Conservation (phyloP, 2,113 vertebrate genomes). For the Alectura lathami region DNA sequence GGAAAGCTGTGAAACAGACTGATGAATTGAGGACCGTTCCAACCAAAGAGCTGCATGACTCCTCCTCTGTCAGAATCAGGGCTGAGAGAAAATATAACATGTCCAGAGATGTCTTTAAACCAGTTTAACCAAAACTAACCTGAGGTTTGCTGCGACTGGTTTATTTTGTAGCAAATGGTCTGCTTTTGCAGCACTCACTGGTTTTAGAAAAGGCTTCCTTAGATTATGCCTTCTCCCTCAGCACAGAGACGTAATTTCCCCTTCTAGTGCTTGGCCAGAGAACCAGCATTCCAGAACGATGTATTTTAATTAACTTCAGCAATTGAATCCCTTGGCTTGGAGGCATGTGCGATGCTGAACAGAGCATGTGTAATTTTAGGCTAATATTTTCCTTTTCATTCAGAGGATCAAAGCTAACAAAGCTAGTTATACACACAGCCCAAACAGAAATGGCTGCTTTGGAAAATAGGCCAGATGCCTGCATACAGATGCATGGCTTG, state of each 20-base stretch:
- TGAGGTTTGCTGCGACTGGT: neutral
- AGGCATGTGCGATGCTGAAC: slow-evolving; percentile 1
- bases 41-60: neutral
- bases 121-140: neutral
- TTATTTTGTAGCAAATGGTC: neutral
- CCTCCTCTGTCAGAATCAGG: neutral
- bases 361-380: slow-evolving; percentile 31
- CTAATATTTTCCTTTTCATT: neutral
- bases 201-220: neutral
- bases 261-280: slow-evolving; percentile 47
- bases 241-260: slow-evolving; percentile 61
- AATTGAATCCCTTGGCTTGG: slow-evolving; percentile 49
- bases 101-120: neutral
- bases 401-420: neutral
- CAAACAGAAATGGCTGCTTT: neutral
- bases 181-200: neutral
- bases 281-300: slow-evolving; percentile 69
- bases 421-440: neutral
- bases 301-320: slow-evolving; percentile 72
- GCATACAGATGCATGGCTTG: neutral
- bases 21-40: neutral
- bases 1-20: neutral
- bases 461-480: neutral
- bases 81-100: neutral
- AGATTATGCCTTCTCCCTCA: neutral